Conservation (phyloP, 2,113 vertebrate genomes). For the Petrocephalus microphthalmus region DNA sequence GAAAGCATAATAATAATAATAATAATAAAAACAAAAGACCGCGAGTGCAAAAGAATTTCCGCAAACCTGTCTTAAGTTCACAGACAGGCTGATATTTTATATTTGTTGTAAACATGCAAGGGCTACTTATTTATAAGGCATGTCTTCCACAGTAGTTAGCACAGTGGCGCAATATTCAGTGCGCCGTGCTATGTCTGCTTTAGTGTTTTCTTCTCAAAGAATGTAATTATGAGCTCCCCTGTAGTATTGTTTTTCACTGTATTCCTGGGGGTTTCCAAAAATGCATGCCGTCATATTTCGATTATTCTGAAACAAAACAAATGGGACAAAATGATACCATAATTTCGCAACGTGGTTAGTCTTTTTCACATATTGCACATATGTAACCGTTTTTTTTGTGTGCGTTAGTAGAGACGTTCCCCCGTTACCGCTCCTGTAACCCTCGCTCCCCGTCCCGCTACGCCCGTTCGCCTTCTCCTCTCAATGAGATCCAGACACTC, state of each 20-base stretch:
- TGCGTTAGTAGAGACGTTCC: not conserved
- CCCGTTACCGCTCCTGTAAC: not conserved
- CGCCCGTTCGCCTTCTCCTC: not conserved
- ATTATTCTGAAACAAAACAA: not conserved
- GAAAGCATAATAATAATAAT: not conserved
- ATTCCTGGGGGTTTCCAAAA: not conserved
- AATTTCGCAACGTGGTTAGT: not conserved
- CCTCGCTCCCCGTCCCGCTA: not conserved
- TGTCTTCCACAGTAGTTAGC: not conserved
- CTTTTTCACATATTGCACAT: not conserved
- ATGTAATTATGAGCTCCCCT: not conserved
- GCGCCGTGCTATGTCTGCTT: not conserved
- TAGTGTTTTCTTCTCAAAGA: not conserved
- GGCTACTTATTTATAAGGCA: not conserved
- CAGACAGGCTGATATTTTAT: not conserved
- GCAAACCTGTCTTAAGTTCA: not conserved
- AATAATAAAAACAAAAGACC: not conserved
- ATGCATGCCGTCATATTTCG: not conserved
- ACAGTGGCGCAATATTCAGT: not conserved
- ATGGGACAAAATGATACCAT: not conserved
- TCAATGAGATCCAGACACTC: constrained; percentile 22
- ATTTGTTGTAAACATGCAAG: not conserved
- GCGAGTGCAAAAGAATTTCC: not conserved
- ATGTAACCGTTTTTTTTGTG: not conserved
- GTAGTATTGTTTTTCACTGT: not conserved